Evolutionary conservation across 2,888 invertebrate species (phyloP).

Genomic region (Megamerina dolium): DNA sequence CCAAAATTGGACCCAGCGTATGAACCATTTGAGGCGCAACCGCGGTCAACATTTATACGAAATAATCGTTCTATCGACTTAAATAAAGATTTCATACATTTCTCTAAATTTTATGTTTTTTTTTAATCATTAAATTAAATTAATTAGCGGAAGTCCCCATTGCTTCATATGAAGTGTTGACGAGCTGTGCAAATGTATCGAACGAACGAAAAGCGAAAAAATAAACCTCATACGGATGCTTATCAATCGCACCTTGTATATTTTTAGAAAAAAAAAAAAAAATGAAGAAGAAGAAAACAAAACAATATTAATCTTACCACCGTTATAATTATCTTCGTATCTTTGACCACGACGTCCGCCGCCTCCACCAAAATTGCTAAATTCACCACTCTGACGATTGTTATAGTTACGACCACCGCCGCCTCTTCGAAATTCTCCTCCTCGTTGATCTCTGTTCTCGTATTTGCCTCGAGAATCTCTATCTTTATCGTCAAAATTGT

Average conservation of each 20-base stretch:
- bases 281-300: not conserved
- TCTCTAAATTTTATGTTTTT: too few relatives aligned
- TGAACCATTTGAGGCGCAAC: too few relatives aligned
- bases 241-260: not conserved
- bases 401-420: constrained; percentile 36
- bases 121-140: too few relatives aligned
- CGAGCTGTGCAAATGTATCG: too few relatives aligned
- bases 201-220: too few relatives aligned
- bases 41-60: too few relatives aligned
- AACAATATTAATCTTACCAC: constrained; percentile 21
- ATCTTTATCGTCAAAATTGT: constrained; percentile 28
- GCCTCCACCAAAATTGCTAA: constrained; percentile 20
- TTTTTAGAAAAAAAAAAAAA: constrained; percentile 1
- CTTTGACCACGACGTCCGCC: constrained; percentile 47
- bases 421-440: constrained; percentile 45
- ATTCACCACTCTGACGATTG: constrained; percentile 31
- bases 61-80: too few relatives aligned
- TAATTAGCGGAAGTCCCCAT: too few relatives aligned
- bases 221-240: not conserved
- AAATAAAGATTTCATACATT: too few relatives aligned
- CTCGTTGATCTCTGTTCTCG: constrained; percentile 40
- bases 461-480: constrained; percentile 21
- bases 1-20: too few relatives aligned
- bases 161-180: too few relatives aligned
- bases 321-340: constrained; percentile 42